Evolutionary conservation across 2,113 vertebrate genomes (phyloP).

Genomic region (Heloderma charlesbogerti): DNA sequence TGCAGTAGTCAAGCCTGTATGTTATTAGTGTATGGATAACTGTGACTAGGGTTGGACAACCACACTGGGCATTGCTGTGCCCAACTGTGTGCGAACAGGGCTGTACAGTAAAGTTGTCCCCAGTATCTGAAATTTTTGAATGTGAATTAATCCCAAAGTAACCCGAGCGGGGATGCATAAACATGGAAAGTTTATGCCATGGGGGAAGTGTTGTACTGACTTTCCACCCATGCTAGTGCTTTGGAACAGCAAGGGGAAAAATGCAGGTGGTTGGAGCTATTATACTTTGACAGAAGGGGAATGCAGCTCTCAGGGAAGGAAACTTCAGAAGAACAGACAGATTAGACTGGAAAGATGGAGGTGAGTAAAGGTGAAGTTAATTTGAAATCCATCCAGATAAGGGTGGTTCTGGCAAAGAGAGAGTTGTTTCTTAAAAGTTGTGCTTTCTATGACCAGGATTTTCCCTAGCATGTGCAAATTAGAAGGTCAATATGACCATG

Average conservation of each 20-base stretch:
- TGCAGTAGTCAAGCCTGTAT: not conserved
- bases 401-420: not conserved
- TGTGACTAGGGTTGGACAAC: not conserved
- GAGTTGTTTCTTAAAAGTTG: not conserved
- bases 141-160: not conserved
- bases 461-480: not conserved
- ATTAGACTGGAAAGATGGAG: not conserved
- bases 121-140: not conserved
- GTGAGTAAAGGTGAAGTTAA: constrained; percentile 5
- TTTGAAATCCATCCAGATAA: not conserved
- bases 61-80: not conserved
- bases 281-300: not conserved
- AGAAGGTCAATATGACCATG: not conserved
- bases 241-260: not conserved
- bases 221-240: not conserved
- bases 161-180: not conserved
- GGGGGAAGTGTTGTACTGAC: not conserved
- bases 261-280: not conserved
- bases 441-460: not conserved
- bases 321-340: not conserved
- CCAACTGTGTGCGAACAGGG: not conserved
- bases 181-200: not conserved
- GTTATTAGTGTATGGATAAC: not conserved
- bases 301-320: not conserved
- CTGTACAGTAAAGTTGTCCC: not conserved